These are phyloP conservation scores for Amia ocellicauda DNA, from an alignment of 2,113 vertebrate species.

Conservation along the genomic window DNA sequence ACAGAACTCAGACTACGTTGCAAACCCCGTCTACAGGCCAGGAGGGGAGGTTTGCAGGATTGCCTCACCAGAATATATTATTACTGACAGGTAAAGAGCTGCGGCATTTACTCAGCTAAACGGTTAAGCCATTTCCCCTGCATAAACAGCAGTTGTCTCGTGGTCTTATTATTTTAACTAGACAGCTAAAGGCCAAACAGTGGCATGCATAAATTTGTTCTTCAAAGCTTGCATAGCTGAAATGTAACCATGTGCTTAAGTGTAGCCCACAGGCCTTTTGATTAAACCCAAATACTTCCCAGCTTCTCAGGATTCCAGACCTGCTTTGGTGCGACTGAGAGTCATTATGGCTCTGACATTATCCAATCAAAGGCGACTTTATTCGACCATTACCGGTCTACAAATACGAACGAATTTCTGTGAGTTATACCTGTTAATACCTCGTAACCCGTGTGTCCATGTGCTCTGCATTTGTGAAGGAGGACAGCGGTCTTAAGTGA, in stretches of 20 bases:
- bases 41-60: neutral
- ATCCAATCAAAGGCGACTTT: neutral
- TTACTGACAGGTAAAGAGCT: neutral
- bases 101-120: neutral
- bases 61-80: neutral
- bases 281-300: neutral
- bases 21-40: neutral
- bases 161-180: neutral
- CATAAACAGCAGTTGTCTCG: neutral
- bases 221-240: constrained; percentile 6
- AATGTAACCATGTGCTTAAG: constrained; percentile 7
- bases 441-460: too few species aligned
- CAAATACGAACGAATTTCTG: too few species aligned
- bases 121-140: neutral
- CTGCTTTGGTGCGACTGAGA: neutral
- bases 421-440: too few species aligned
- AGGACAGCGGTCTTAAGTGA: too few species aligned
- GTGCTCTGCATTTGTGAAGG: too few species aligned
- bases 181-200: neutral
- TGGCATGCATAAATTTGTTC: constrained; percentile 7
- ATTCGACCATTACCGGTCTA: neutral
- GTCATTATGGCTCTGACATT: neutral
- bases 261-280: neutral
- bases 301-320: neutral
- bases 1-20: neutral